Conservation (phyloP, 2,888 invertebrate genomes). For the Tridacna gigas region DNA sequence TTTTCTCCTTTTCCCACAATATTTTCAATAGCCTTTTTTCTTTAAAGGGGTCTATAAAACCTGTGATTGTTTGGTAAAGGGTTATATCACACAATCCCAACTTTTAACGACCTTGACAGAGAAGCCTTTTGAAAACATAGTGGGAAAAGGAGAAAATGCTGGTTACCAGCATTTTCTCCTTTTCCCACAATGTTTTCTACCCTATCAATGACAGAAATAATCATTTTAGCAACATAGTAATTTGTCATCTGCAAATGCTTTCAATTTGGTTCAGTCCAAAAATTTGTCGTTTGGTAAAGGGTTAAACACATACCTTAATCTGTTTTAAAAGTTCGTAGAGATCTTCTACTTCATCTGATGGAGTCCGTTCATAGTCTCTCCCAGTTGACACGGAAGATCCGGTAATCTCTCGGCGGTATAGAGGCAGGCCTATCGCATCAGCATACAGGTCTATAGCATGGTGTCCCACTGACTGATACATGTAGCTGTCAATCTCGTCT, state of each 20-base stretch:
- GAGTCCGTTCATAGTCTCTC: constrained; percentile 87
- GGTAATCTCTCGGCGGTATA: constrained; percentile 93
- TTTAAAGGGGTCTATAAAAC: too few relatives aligned
- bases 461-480: constrained; percentile 99
- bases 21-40: too few relatives aligned
- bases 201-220: too few relatives aligned
- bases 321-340: constrained; percentile 92
- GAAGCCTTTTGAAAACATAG: not conserved
- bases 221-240: too few relatives aligned
- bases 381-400: constrained; percentile 93
- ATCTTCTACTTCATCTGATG: constrained; percentile 95
- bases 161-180: not conserved
- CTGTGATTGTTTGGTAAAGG: too few relatives aligned
- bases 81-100: too few relatives aligned
- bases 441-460: constrained; percentile 96
- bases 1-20: too few relatives aligned
- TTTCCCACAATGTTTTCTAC: not conserved
- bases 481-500: constrained; percentile 96
- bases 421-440: constrained; percentile 96
- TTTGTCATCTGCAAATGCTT: too few relatives aligned
- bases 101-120: too few relatives aligned
- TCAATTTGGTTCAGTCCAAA: too few relatives aligned
- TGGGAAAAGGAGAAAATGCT: not conserved
- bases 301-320: constrained; percentile 88
- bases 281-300: too few relatives aligned